Percentiles rank a stretch among this genome's conserved stretches.
phyloP scores from a whole-genome alignment of 2,888 invertebrate genomes.

The Yponomeuta malinellus region DNA sequence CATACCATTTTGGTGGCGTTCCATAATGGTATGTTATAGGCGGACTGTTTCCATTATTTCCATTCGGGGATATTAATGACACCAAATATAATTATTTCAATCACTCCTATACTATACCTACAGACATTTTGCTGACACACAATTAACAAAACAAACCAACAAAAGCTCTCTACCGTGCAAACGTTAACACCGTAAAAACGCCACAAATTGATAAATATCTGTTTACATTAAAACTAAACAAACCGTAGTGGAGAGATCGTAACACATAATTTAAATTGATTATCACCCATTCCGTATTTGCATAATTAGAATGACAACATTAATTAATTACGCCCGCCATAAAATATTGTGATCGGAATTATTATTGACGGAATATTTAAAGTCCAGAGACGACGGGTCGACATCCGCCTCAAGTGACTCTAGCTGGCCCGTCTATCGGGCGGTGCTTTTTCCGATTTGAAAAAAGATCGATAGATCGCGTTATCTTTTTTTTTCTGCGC shows the following conservation, averaged over 20 bases:
- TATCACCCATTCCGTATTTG: conserved; percentile 67
- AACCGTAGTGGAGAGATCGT: conserved; percentile 40
- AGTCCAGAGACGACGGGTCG: conserved; percentile 53
- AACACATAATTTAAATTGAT: conserved; percentile 68
- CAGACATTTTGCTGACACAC: conserved; percentile 41
- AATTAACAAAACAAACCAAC: conserved; percentile 37
- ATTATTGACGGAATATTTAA: conserved; percentile 25
- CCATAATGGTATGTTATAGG: conserved; percentile 69
- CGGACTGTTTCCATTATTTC: conserved; percentile 48
- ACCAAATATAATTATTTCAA: conserved; percentile 27
- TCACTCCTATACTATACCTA: conserved; percentile 28
- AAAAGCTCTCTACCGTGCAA: conserved; percentile 40
- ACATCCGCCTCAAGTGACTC: conserved; percentile 61
- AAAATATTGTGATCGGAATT: conserved; percentile 59
- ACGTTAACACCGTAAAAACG: conserved; percentile 57
- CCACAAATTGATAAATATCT: conserved; percentile 61
- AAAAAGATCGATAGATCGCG: conserved; percentile 74
- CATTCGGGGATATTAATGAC: conserved; percentile 36
- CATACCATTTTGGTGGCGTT: conserved; percentile 76
- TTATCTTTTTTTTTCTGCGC: conserved; percentile 71
- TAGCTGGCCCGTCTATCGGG: conserved; percentile 50
- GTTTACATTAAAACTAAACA: conserved; percentile 68
- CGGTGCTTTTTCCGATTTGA: conserved; percentile 60
- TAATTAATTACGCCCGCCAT: conserved; percentile 66
- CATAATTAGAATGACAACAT: conserved; percentile 71